phyloP scores from a whole-genome alignment of 2,888 invertebrate species.

The Coelogynopora nodosa region DNA sequence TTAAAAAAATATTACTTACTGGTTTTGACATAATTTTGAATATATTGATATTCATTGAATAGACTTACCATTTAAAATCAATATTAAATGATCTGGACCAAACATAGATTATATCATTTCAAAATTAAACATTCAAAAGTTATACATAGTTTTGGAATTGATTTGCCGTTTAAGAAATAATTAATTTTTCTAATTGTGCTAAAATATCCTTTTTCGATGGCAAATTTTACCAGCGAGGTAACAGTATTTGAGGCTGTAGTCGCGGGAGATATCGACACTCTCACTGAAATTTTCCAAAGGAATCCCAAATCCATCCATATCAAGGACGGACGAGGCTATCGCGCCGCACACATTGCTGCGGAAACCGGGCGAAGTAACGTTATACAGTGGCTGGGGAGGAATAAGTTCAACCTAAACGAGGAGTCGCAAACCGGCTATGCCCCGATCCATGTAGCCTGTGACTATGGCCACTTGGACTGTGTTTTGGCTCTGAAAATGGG shows the following conservation, averaged over 20 bases:
- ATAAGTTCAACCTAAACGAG: neutral
- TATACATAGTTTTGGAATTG: too few species aligned
- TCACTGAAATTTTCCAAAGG: neutral
- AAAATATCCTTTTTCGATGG: too few species aligned
- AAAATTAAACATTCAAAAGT: too few species aligned
- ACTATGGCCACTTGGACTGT: conserved; percentile 20
- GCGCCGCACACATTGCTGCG: conserved; percentile 12
- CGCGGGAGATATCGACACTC: conserved; percentile 1
- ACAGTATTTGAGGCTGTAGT: conserved; percentile 26
- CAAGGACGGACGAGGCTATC: neutral
- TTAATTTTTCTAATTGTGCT: too few species aligned
- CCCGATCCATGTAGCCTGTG: conserved; percentile 27
- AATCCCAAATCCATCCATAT: conserved; percentile 12
- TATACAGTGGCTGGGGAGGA: conserved; percentile 6
- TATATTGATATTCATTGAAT: too few species aligned
- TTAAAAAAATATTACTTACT: too few species aligned
- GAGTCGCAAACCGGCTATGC: neutral
- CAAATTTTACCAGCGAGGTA: neutral
- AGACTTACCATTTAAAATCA: too few species aligned
- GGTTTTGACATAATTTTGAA: too few species aligned
- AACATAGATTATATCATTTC: too few species aligned
- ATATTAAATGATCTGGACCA: too few species aligned
- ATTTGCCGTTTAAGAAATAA: too few species aligned
- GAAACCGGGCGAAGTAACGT: conserved; percentile 14
- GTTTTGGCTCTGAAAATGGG: conserved; percentile 34